phyloP scores from a whole-genome alignment of 2,888 invertebrate genomes.

The Andrena minutula region DNA sequence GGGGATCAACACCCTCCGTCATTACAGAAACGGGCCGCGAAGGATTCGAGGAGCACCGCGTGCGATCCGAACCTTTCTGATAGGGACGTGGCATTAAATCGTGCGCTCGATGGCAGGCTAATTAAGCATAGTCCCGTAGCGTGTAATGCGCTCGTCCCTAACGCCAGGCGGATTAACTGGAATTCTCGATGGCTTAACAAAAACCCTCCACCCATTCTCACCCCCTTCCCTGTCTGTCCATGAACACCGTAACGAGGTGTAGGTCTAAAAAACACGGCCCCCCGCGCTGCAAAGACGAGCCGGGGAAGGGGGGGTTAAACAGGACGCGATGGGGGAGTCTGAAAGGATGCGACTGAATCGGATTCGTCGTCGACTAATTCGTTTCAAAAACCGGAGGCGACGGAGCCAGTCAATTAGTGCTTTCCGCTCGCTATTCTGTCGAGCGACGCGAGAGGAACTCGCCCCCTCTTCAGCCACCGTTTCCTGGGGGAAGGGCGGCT shows the following conservation, averaged over 20 bases:
- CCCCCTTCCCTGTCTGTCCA: slow-evolving; percentile 14
- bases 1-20: slow-evolving; percentile 7
- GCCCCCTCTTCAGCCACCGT: neutral
- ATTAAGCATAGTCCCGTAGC: slow-evolving; percentile 60
- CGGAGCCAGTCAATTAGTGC: slow-evolving; percentile 67
- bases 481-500: slow-evolving; percentile 15
- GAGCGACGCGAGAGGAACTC: slow-evolving; percentile 23
- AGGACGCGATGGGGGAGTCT: slow-evolving; percentile 19
- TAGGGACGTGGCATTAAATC: slow-evolving; percentile 60
- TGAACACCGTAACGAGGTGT: slow-evolving; percentile 56
- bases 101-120: slow-evolving; percentile 57
- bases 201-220: slow-evolving; percentile 39
- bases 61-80: slow-evolving; percentile 43
- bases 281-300: slow-evolving; percentile 5
- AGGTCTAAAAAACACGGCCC: slow-evolving; percentile 53
- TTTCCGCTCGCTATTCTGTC: slow-evolving; percentile 51
- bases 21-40: slow-evolving; percentile 11
- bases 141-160: slow-evolving; percentile 51
- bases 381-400: slow-evolving; percentile 64
- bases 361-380: slow-evolving; percentile 67
- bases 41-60: slow-evolving; percentile 34
- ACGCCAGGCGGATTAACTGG: slow-evolving; percentile 59
- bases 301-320: slow-evolving; percentile 2
- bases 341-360: slow-evolving; percentile 63
- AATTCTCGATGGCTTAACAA: slow-evolving; percentile 67